Base-by-base conservation (phyloP, 2,888 invertebrate genomes). In the Gastrophysa polygoni region DNA sequence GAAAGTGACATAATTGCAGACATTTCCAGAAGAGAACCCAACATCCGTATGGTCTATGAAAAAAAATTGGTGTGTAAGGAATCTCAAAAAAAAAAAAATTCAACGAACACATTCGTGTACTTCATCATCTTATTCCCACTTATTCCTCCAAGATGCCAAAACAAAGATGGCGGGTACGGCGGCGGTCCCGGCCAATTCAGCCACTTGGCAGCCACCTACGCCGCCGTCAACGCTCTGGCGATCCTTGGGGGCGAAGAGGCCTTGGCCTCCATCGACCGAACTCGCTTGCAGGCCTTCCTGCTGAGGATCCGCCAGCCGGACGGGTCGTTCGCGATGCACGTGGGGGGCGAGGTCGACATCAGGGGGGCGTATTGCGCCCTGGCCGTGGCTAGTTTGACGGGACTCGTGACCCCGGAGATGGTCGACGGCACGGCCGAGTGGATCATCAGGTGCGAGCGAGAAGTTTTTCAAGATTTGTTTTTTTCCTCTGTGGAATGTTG, bases 331-430 rank as follows among this genome's bases (percentile, higher is more conserved):
- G 86, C 87, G 18, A 88, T 99, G 85, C 97, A 98, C 79, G 87
- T 87, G 55, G 95, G 92, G 71, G 98, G 98, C 2, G 98, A 99
- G 82, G 87, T 91, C 16, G 97, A 98, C 81, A 92, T 97, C 28
- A 87, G 99, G 72, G 98, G 98, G 6, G 93, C 91, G n/a, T 99
- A 99, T 79, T 98, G 98, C 85, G 98, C 98, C 17, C 83, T 95
- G 38, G 89, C 94, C 63, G 92, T 95, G 56, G 96, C 98, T 11
- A 91, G 91, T 78, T 82, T 98, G 51, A 92, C 94, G 3, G 92
- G 93, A 75, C 86, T 92, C 56, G 89, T 88, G 64, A 88, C 89
- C 29, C 87, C 89, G 44, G 86, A 89, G 64, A 82, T 99, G 64
- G 95, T 95, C 83, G 88, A 91, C 67, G 89, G 89, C 56, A 93